Conservation (phyloP, 2,888 invertebrate genomes). For the Gymnoscelis rufifasciata region DNA sequence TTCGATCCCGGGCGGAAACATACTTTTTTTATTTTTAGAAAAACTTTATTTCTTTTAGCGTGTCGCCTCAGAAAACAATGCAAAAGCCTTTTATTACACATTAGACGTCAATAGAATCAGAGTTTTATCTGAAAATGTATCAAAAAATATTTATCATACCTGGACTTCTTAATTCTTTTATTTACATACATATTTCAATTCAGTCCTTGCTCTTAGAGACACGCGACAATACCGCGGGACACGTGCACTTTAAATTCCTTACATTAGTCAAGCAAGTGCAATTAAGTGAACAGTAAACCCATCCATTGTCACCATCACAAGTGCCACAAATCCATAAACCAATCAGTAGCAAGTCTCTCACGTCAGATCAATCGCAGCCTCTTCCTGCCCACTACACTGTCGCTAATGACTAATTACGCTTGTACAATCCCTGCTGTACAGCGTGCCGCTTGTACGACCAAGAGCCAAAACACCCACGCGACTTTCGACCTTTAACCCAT, state of each 20-base stretch:
- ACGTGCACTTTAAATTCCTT: no score
- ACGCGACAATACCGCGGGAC: no score
- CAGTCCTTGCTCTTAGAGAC: no score
- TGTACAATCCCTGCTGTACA: slow-evolving; percentile 59
- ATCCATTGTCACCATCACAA: slow-evolving; percentile 11
- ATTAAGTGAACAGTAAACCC: no score
- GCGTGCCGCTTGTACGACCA: slow-evolving; percentile 48
- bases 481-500: slow-evolving; percentile 35
- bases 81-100: no score
- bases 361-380: slow-evolving; percentile 62
- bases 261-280: no score
- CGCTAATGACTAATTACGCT: slow-evolving; percentile 75
- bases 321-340: slow-evolving; percentile 39
- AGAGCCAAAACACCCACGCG: slow-evolving; percentile 22
- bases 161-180: no score
- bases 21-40: slow-evolving; percentile 11
- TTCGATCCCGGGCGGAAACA: slow-evolving; percentile 92
- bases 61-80: background rate
- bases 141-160: no score
- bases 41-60: background rate
- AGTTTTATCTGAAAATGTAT: no score
- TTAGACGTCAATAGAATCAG: no score
- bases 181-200: no score
- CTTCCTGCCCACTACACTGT: slow-evolving; percentile 65
- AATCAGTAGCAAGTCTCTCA: slow-evolving; percentile 46